phyloP scores from a whole-genome alignment of 2,797 vertebrate genomes.

The Enoplosus armatus region DNA sequence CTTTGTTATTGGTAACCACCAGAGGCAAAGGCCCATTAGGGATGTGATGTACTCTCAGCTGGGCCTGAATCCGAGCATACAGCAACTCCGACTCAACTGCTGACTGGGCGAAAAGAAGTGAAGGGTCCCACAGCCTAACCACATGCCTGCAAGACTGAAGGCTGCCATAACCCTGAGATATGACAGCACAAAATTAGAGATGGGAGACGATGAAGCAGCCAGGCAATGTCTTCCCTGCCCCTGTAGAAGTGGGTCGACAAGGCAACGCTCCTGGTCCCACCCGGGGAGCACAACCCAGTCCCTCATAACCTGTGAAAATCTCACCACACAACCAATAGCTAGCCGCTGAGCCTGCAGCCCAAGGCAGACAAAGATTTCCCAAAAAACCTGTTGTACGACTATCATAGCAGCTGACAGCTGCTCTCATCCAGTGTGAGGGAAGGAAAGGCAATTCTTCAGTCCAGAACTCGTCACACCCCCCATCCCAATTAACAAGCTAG shows the following conservation, averaged over 20 bases:
- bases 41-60: neutral
- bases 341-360: neutral
- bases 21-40: neutral
- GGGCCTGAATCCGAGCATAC: neutral
- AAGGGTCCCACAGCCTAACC: neutral
- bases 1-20: neutral
- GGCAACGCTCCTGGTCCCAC: neutral
- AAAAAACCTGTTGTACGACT: neutral
- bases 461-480: neutral
- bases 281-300: neutral
- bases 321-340: neutral
- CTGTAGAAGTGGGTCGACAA: neutral
- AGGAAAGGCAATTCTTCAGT: neutral
- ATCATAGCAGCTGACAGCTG: neutral
- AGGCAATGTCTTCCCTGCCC: neutral
- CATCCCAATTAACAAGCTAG: neutral
- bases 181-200: neutral
- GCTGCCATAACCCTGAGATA: neutral
- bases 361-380: neutral
- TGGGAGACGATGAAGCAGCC: neutral
- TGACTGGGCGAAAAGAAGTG: neutral
- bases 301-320: neutral
- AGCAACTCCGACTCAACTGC: conserved; percentile 4
- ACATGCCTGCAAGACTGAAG: neutral
- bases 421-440: neutral